phyloP scores from a whole-genome alignment of 2,888 invertebrate genomes.

The Abscondita cerata region DNA sequence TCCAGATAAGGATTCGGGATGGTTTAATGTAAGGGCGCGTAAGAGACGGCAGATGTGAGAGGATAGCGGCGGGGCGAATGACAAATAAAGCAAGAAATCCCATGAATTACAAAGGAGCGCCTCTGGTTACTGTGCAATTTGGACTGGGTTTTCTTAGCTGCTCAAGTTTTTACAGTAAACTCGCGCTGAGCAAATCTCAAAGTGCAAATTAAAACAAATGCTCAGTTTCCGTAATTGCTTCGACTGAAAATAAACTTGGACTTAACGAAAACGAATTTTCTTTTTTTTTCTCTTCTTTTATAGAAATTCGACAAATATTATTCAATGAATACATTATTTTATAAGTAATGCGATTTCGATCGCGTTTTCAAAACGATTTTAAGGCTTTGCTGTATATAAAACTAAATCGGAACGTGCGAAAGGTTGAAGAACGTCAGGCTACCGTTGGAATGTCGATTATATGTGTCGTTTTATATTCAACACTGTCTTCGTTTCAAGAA shows the following conservation, averaged over 20 bases:
- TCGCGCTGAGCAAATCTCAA: constrained; percentile 46
- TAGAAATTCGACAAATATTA: not conserved
- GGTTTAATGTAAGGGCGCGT: constrained; percentile 42
- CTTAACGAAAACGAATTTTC: not conserved
- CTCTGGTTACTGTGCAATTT: constrained; percentile 56
- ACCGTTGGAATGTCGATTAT: constrained; percentile 48
- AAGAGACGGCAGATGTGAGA: constrained; percentile 46
- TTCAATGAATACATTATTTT: not conserved
- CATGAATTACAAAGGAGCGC: constrained; percentile 60
- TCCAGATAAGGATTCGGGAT: constrained; percentile 38
- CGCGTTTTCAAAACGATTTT: not conserved
- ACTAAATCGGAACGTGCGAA: constrained; percentile 45
- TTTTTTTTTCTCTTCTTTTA: not conserved
- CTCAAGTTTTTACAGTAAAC: constrained; percentile 41
- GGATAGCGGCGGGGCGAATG: constrained; percentile 58
- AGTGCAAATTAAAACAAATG: constrained; percentile 52
- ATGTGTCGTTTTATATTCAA: constrained; percentile 50
- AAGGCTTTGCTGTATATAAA: constrained; percentile 14
- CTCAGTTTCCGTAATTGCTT: constrained; percentile 31
- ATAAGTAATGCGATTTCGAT: not conserved
- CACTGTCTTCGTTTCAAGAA: constrained; percentile 39
- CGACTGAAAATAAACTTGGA: constrained; percentile 23
- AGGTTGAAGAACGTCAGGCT: constrained; percentile 47
- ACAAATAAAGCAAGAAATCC: constrained; percentile 60
- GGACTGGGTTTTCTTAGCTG: constrained; percentile 44